Evolutionary conservation across 2,797 vertebrate species (phyloP), one percentile per base, ranked within the genome.

Genomic region (Cossypha polioptera): DNA sequence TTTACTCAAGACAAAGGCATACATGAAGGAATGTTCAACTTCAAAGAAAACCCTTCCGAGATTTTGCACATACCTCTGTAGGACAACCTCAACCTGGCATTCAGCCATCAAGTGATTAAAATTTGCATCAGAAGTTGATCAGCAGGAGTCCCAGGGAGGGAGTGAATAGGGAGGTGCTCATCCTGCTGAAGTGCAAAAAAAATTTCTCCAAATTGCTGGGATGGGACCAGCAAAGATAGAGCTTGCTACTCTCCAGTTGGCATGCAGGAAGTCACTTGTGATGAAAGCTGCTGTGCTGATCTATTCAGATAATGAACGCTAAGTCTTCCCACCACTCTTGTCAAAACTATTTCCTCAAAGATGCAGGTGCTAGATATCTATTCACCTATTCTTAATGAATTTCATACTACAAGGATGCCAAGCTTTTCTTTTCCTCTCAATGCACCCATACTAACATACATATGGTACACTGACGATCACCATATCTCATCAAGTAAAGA

Each of bases 151-250:
- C 16, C n/a, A 62, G 4, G 3, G 40, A 55, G 3, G 5, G 9
- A 10, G 11, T 0, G 1, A 68, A 68, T 11, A 75, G 38, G 72
- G 17, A n/a, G 7, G 6, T 47, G 3, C 7, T 42, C n/a, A n/a
- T 61, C 47, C 51, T 65, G 43, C 54, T 69, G 40, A 66, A 54
- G 15, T 2, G 1, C 2, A 82, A 26, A 5, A 45, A 45, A 21
- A 55, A 58, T 16, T 58, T 61, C n/a, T 61, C 19, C 22, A 57
- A 80, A 50, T 14, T 74, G 19, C 13, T 55, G 55, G 22, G 10
- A 43, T 22, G 4, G 5, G 4, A 62, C 9, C 19, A 71, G 38
- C 6, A 83, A 88, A 51, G 13, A 25, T 5, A 16, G 29, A 74
- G 15, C 17, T 74, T 45, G 13, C 16, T 45, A 33, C 5, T 42